phyloP scores from a whole-genome alignment of 2,113 vertebrate genomes.

The Nycticebus coucang region DNA sequence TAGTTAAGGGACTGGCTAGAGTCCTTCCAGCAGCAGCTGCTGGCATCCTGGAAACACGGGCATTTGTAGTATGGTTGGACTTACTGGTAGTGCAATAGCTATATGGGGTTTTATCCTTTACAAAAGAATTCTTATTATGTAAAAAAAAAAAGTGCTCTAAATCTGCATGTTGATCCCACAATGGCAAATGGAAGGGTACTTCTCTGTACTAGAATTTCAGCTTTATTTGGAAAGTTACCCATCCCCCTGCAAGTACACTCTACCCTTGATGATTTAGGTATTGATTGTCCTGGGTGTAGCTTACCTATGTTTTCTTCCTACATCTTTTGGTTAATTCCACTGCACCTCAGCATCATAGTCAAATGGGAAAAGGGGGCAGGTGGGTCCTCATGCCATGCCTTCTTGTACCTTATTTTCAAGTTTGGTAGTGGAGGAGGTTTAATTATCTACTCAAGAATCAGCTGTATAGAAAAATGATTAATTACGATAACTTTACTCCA shows the following conservation, averaged over 20 bases:
- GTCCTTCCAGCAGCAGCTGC: background rate
- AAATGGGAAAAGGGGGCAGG: background rate
- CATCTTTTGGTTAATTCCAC: background rate
- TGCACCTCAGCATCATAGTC: background rate
- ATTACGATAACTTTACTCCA: background rate
- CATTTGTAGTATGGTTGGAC: background rate
- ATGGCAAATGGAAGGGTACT: background rate
- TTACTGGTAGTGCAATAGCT: slow-evolving; percentile 37
- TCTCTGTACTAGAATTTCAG: background rate
- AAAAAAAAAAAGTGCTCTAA: background rate
- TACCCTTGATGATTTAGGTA: background rate
- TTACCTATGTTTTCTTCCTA: background rate
- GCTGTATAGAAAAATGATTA: background rate
- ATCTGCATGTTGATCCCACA: background rate
- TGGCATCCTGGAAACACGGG: background rate
- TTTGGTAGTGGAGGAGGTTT: slow-evolving; percentile 10
- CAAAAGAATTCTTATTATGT: background rate
- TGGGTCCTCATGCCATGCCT: background rate
- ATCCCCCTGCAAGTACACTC: slow-evolving; percentile 30
- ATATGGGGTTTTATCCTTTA: background rate
- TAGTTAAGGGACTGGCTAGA: background rate
- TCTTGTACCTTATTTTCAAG: background rate
- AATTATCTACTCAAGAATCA: background rate
- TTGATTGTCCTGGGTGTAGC: background rate
- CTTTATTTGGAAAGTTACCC: background rate